Percentiles rank a stretch among this genome's conserved stretches.
Evolutionary conservation across 2,888 invertebrate species (phyloP).

Genomic region (Chymomyza amoena): DNA sequence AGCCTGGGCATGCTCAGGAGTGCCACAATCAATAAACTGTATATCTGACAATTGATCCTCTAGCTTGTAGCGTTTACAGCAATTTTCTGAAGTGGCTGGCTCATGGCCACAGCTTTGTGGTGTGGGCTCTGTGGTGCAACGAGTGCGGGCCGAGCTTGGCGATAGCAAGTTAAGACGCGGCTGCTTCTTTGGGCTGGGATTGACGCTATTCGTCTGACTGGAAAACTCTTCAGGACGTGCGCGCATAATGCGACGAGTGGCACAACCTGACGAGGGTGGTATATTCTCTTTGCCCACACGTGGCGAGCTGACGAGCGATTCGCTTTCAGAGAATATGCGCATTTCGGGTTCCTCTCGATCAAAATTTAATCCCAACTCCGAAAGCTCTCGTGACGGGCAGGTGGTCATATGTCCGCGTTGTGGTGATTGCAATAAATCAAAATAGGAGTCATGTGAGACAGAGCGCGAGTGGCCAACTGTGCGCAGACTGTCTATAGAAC

Average conservation of each 20-base stretch:
- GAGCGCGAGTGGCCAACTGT: constrained; percentile 82
- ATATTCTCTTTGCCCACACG: constrained; percentile 80
- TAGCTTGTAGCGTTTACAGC: constrained; percentile 84
- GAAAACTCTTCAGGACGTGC: constrained; percentile 81
- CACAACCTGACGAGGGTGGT: constrained; percentile 73
- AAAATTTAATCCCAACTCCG: constrained; percentile 90
- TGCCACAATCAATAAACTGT: constrained; percentile 89
- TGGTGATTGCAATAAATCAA: constrained; percentile 82
- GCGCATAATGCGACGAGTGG: constrained; percentile 79
- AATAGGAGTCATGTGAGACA: constrained; percentile 95
- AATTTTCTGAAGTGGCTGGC: constrained; percentile 79
- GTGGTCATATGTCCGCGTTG: constrained; percentile 77
- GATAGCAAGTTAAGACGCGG: constrained; percentile 79
- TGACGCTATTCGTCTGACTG: constrained; percentile 80
- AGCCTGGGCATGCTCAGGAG: constrained; percentile 82
- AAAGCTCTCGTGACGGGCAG: constrained; percentile 83
- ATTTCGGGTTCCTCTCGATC: constrained; percentile 91
- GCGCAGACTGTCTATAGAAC: constrained; percentile 78
- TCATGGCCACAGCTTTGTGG: constrained; percentile 59
- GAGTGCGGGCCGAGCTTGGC: constrained; percentile 65
- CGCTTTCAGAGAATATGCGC: constrained; percentile 93
- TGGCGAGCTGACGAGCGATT: constrained; percentile 83
- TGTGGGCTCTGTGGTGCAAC: constrained; percentile 34
- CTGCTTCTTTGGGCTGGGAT: constrained; percentile 83
- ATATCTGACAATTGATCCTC: constrained; percentile 89